phyloP scores from a whole-genome alignment of 1,140 invertebrate species.

The Chironomus tepperi region DNA sequence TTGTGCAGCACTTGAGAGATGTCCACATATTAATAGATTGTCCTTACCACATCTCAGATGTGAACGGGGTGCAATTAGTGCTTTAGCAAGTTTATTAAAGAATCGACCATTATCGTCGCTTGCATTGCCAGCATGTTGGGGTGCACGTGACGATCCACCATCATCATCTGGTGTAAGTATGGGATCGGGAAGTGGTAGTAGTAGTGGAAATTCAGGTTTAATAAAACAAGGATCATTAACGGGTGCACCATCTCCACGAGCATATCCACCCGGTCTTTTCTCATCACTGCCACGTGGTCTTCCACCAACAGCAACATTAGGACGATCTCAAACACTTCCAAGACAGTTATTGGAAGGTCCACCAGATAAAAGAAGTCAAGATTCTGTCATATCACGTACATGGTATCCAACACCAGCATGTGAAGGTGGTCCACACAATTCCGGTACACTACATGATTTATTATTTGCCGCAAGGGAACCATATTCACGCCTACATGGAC shows the following conservation, averaged over 20 bases:
- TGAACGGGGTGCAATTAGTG: slow-evolving; percentile 44
- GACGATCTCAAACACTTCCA: slow-evolving; percentile 41
- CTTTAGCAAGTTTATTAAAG: slow-evolving; percentile 42
- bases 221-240: slow-evolving; percentile 28
- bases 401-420: slow-evolving; percentile 45
- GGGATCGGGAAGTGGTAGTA: slow-evolving; percentile 43
- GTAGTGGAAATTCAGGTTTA: slow-evolving; percentile 31
- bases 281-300: slow-evolving; percentile 42
- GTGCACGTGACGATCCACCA: slow-evolving; percentile 42
- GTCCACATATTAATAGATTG: slow-evolving; percentile 43
- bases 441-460: slow-evolving; percentile 43
- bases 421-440: slow-evolving; percentile 41
- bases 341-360: slow-evolving; percentile 40
- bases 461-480: slow-evolving; percentile 42
- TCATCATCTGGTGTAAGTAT: slow-evolving; percentile 44
- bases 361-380: slow-evolving; percentile 44
- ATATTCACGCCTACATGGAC: slow-evolving; percentile 42
- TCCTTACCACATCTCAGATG: slow-evolving; percentile 50
- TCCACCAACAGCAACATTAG: slow-evolving; percentile 39
- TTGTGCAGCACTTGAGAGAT: slow-evolving; percentile 41
- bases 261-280: slow-evolving; percentile 33
- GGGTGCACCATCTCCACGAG: slow-evolving; percentile 30
- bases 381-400: slow-evolving; percentile 45
- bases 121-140: slow-evolving; percentile 46
- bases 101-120: slow-evolving; percentile 43